Evolutionary conservation across 2,797 vertebrate species (phyloP).

Genomic region (Anomalospiza imberbis): DNA sequence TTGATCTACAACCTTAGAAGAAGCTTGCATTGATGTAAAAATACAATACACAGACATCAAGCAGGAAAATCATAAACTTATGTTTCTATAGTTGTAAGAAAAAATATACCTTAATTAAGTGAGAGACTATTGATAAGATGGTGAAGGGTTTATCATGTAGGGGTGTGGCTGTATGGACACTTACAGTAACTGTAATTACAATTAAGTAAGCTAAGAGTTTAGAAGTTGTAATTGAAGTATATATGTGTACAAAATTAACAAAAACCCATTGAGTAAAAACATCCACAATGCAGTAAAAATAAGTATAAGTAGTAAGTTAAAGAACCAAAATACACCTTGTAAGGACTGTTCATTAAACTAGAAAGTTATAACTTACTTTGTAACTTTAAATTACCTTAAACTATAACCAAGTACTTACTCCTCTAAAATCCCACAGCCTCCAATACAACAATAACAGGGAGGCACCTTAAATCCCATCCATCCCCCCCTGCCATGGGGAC

Average conservation of each 20-base stretch:
- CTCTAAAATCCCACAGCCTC: no score
- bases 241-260: neutral
- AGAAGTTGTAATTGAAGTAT: neutral
- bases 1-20: neutral
- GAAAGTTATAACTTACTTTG: no score
- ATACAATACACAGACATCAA: neutral
- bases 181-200: neutral
- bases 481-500: no score
- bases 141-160: neutral
- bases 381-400: no score
- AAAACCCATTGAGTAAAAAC: neutral
- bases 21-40: neutral
- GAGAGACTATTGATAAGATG: neutral
- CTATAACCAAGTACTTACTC: no score
- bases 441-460: no score
- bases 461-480: no score
- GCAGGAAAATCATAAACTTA: neutral
- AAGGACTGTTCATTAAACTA: no score
- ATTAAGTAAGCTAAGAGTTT: neutral
- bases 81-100: neutral
- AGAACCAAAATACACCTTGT: no score
- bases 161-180: neutral
- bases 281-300: neutral
- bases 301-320: no score
- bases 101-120: neutral